Percentiles rank a stretch among this genome's conserved stretches.
Evolutionary conservation across 2,888 invertebrate species (phyloP).

Genomic region (Synergus laeviventris): DNA sequence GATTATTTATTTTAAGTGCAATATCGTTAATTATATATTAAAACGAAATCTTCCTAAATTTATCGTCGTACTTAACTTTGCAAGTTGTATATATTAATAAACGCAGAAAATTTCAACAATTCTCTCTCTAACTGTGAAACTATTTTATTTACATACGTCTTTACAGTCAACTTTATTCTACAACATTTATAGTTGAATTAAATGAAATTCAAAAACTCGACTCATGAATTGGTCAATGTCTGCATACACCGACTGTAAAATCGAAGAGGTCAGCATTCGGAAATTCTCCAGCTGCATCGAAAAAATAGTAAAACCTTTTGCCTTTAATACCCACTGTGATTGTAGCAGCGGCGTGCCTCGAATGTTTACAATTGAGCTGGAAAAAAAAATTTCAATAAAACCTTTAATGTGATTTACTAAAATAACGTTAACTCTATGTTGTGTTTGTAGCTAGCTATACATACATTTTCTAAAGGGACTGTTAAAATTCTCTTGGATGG

Average conservation of each 20-base stretch:
- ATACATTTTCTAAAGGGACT: constrained; percentile 54
- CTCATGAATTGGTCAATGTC: background rate
- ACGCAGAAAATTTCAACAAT: background rate
- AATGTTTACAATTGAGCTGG: constrained; percentile 47
- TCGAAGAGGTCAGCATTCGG: constrained; percentile 60
- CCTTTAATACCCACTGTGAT: constrained; percentile 52
- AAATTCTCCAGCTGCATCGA: constrained; percentile 56
- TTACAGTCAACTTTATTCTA: background rate
- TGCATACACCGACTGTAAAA: constrained; percentile 50
- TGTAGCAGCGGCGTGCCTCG: constrained; percentile 45
- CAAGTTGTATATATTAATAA: background rate
- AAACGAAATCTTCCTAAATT: no score
- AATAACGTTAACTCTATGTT: background rate
- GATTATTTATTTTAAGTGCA: no score
- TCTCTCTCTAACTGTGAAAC: background rate
- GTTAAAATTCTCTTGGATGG: constrained; percentile 38
- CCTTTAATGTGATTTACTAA: background rate
- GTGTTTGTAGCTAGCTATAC: background rate
- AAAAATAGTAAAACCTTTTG: constrained; percentile 45
- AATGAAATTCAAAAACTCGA: background rate
- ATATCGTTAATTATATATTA: no score
- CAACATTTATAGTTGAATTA: background rate
- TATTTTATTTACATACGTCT: background rate
- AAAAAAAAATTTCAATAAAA: constrained; percentile 42
- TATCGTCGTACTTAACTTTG: background rate